Conservation (phyloP, 2,113 vertebrate genomes). For the Pachypanchax playfairii region DNA sequence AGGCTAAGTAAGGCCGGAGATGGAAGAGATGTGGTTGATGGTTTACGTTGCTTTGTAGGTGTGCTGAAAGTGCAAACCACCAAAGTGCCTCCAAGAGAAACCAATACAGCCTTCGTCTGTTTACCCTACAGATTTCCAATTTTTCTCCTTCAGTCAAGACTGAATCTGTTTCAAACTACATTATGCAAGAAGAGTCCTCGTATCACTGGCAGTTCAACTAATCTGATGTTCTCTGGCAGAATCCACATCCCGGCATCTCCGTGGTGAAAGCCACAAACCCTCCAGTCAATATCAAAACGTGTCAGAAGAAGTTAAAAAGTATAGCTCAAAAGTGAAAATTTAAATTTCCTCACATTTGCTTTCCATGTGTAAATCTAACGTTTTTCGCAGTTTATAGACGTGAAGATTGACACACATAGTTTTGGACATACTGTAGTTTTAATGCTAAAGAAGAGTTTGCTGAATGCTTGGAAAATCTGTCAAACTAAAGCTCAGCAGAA, state of each 20-base stretch:
- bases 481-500: no score
- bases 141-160: constrained; percentile 33
- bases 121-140: constrained; percentile 40
- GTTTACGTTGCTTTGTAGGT: constrained; percentile 63
- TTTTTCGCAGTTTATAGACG: no score
- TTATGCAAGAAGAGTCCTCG: constrained; percentile 26
- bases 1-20: constrained; percentile 59
- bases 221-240: constrained; percentile 46
- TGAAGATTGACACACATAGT: no score
- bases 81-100: constrained; percentile 43
- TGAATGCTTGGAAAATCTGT: no score
- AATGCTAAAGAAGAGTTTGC: no score
- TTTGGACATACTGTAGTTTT: no score
- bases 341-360: no score
- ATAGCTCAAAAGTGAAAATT: constrained; percentile 1
- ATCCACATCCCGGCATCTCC: constrained; percentile 47
- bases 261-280: constrained; percentile 55
- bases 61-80: constrained; percentile 61
- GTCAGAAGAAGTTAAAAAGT: constrained; percentile 1
- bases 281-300: constrained; percentile 44
- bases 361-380: no score
- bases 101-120: constrained; percentile 44
- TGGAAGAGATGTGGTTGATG: constrained; percentile 69
- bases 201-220: constrained; percentile 27
- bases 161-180: constrained; percentile 44